These are phyloP conservation scores for Labeo catla DNA, from an alignment of 2,113 vertebrate species.

Conservation along the genomic window DNA sequence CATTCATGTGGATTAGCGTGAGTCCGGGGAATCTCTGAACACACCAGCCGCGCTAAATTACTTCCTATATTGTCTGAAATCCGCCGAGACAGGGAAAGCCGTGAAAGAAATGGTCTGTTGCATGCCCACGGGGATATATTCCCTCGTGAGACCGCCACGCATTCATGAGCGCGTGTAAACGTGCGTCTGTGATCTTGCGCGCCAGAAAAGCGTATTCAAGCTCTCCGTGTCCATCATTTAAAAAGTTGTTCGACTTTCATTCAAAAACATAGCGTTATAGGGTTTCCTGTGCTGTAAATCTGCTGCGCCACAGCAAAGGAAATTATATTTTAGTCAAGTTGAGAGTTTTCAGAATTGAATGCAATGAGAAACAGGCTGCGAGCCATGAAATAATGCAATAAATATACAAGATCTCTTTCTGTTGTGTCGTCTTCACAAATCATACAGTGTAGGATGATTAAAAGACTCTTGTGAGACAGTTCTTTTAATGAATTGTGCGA, in stretches of 20 bases:
- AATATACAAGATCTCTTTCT: background rate
- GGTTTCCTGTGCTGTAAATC: background rate
- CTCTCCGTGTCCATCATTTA: background rate
- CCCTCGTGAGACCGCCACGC: background rate
- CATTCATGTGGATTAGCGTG: constrained; percentile 61
- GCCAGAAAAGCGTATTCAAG: background rate
- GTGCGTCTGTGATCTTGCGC: background rate
- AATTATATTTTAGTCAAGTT: background rate
- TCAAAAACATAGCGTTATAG: background rate
- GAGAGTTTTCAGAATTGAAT: background rate
- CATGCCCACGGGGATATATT: background rate
- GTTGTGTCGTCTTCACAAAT: background rate
- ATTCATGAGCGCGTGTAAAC: constrained; percentile 12
- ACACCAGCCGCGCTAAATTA: constrained; percentile 49
- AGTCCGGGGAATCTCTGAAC: constrained; percentile 55
- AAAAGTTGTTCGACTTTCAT: background rate
- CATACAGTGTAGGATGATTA: background rate
- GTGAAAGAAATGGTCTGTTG: background rate
- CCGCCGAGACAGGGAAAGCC: background rate
- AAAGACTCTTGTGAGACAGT: background rate
- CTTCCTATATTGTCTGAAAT: constrained; percentile 44
- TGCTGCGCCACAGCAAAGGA: background rate
- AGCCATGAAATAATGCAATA: background rate
- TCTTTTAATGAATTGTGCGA: background rate
- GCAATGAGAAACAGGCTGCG: background rate